Evolutionary conservation across 1,140 invertebrate species (phyloP).

Genomic region (Dysdera silvatica): DNA sequence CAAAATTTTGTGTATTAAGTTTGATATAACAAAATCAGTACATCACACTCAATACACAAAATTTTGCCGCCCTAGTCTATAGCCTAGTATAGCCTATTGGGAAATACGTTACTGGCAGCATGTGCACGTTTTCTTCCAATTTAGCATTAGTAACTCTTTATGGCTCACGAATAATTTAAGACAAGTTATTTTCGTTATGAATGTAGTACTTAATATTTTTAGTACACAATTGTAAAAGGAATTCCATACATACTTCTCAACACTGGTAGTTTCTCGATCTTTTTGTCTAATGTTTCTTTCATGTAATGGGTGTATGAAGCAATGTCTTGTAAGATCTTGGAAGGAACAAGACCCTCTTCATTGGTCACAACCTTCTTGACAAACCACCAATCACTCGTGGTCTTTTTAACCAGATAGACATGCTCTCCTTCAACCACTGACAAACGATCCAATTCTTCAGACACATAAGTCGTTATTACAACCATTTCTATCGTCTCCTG

Average conservation of each 20-base stretch:
- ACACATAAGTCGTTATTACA: constrained; percentile 73
- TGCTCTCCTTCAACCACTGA: constrained; percentile 82
- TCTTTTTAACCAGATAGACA: constrained; percentile 64
- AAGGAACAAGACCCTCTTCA: constrained; percentile 86
- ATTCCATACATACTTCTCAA: constrained; percentile 69
- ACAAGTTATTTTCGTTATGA: no score
- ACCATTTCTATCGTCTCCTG: constrained; percentile 25
- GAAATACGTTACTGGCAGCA: no score
- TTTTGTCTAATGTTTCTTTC: constrained; percentile 78
- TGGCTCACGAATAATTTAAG: no score
- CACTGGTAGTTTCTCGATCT: constrained; percentile 80
- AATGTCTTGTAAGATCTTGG: constrained; percentile 74
- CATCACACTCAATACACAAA: no score
- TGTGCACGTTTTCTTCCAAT: no score
- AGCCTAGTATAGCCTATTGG: no score
- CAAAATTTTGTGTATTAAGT: no score
- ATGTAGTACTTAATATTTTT: no score
- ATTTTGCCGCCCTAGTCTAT: no score
- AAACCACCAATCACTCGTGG: constrained; percentile 80
- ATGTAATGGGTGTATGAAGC: constrained; percentile 69
- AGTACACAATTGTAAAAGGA: no score
- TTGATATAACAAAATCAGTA: no score
- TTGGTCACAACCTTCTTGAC: constrained; percentile 80
- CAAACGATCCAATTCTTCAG: constrained; percentile 77
- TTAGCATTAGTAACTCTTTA: no score